These are phyloP conservation scores for Tillus elongatus DNA, from an alignment of 2,888 invertebrate genomes.

Conservation along the genomic window DNA sequence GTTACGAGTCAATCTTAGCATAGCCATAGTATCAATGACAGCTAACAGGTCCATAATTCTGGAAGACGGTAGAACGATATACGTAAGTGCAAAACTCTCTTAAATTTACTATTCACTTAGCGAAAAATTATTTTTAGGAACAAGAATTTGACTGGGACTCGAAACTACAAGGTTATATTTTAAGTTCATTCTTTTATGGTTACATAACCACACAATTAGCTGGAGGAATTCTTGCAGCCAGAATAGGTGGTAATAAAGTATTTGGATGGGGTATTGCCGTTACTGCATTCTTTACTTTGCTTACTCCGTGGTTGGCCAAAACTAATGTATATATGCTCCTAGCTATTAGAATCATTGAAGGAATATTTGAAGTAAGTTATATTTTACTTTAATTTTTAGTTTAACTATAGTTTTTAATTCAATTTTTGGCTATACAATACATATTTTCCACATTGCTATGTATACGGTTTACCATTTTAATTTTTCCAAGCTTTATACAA, in stretches of 20 bases:
- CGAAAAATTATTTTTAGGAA: conserved; percentile 39
- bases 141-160: conserved; percentile 76
- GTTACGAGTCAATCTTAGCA: conserved; percentile 74
- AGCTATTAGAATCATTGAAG: conserved; percentile 49
- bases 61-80: conserved; percentile 45
- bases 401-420: too few relatives aligned
- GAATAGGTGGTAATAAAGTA: conserved; percentile 76
- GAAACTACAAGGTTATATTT: conserved; percentile 64
- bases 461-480: too few relatives aligned
- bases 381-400: too few relatives aligned
- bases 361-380: conserved; percentile 30
- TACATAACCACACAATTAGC: conserved; percentile 76
- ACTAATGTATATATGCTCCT: conserved; percentile 62
- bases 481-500: too few relatives aligned
- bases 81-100: conserved; percentile 11
- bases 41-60: conserved; percentile 51
- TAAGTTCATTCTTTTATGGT: conserved; percentile 85
- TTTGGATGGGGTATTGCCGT: conserved; percentile 70
- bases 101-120: too few relatives aligned
- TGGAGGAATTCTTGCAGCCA: conserved; percentile 75
- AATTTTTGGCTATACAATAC: too few relatives aligned
- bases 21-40: conserved; percentile 88
- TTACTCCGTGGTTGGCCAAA: conserved; percentile 70
- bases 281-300: conserved; percentile 68
- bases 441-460: too few relatives aligned